Base-by-base conservation (phyloP, 2,113 vertebrate genomes). In the Oplegnathus fasciatus region DNA sequence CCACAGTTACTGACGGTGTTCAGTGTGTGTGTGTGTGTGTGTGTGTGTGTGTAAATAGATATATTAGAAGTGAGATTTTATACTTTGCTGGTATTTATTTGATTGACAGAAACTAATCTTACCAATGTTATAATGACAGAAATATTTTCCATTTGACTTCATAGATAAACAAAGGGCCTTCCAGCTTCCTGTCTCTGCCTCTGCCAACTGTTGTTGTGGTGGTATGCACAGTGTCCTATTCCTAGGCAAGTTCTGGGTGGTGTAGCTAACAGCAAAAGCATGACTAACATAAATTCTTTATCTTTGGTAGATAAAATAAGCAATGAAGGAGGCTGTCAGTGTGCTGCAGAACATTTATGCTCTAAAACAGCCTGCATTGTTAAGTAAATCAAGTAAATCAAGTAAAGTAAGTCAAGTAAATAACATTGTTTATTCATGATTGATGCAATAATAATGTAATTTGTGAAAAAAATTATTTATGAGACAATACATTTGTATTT, bases 141-240 rank as follows among this genome's bases (percentile, higher is more conserved):
- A 58, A 40, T 73, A 20, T 54, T 86, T 72, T 72, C 55, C 14
- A 34, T 26, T 54, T 75, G 13, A 80, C 44, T 67, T 80, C 22
- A 61, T 17, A 77, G 28, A 62, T 24, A 46, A 71, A 76, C 24
- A 73, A n/a, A 71, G 4, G 1, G 9, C 42, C 48, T 15, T 75
- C 50, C 70, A 69, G 32, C 42, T 32, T 57, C 20, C 57, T 44
- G 14, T 61, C 52, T 32, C 32, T n/a, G n/a, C n/a, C 14, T 40
- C 14, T 28, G 65, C n/a, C n/a, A 57, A 24, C 4, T 17, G 32
- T 28, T 55, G 28, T 24, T 52, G 52, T 42, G 13, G 6, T 30
- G 28, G 32, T 61, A 44, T 55, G 55, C 28, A 48, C 68, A 37
- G 32, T 37, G 17, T 26, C 26, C 34, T 64, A 55, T 13, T 66